These are phyloP conservation scores for Buathra laborator DNA, from an alignment of 2,888 invertebrate species.

Conservation along the genomic window DNA sequence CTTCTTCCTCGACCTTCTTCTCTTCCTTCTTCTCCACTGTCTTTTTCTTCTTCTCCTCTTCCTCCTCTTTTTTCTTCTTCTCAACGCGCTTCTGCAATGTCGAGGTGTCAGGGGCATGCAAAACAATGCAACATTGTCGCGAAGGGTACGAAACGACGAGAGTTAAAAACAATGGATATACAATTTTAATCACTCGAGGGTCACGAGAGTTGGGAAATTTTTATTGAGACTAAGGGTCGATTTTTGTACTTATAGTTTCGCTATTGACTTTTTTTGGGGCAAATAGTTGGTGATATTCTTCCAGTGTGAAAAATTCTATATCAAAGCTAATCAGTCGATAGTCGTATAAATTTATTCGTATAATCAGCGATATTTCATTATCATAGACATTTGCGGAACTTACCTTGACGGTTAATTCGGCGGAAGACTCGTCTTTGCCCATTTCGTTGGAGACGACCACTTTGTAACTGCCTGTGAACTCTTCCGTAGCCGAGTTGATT, in stretches of 20 bases:
- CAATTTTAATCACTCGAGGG: constrained; percentile 17
- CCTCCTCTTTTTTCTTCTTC: constrained; percentile 82
- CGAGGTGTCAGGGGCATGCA: constrained; percentile 75
- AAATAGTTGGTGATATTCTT: constrained; percentile 7
- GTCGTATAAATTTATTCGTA: constrained; percentile 1
- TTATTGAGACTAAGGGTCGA: neutral
- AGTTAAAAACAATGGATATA: constrained; percentile 21
- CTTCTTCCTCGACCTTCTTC: constrained; percentile 79
- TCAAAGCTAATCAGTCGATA: constrained; percentile 32
- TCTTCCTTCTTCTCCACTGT: constrained; percentile 84
- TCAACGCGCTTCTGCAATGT: constrained; percentile 82
- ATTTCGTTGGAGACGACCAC: constrained; percentile 96
- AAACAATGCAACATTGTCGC: constrained; percentile 19
- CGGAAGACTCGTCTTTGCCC: constrained; percentile 95
- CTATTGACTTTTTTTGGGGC: constrained; percentile 86
- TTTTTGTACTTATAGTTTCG: constrained; percentile 13
- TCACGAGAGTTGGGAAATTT: neutral
- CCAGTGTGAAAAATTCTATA: constrained; percentile 8
- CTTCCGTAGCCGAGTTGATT: constrained; percentile 91
- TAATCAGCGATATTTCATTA: neutral
- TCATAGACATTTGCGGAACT: constrained; percentile 16
- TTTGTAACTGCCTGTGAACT: constrained; percentile 93
- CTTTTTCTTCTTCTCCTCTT: constrained; percentile 82
- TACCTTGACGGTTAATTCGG: constrained; percentile 92
- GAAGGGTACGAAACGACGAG: neutral